Base-by-base conservation (phyloP, 2,797 vertebrate species). In the Siniperca obscura region DNA sequence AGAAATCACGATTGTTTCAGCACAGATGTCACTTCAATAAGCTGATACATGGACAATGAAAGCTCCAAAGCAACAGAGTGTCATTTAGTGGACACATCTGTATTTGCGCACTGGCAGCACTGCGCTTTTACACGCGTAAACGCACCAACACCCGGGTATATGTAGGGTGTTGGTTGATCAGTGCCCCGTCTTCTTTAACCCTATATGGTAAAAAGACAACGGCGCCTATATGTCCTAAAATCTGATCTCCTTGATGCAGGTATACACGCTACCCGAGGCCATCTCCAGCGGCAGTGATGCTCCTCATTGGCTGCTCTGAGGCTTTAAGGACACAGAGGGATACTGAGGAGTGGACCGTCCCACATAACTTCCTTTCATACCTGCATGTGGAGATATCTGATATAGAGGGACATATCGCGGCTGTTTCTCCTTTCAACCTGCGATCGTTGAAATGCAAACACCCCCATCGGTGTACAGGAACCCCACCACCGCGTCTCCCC, bases 361-460 rank as follows among this genome's bases (percentile, higher is more conserved):
- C 87, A 88, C 88, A 84, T 86, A 16, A 65, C 78, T 87, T 82
- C 71, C 77, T 81, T 52, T 85, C 86, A 76, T 80, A 86, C 91
- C 92, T 91, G 93, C 93, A 93, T 91, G 84, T 60, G 84, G n/a
- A 82, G 81, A 89, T 88, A 93, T 93, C 91, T 91, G 92, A 94
- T 91, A 86, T 44, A 88, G 83, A 87, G 81, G 78, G 73, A 85
- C 81, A 72, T 79, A 85, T 86, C 78, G 66, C 65, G 86, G 82
- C 65, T 78, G 57, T 62, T 78, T 74, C 69, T 85, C 64, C 80
- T 90, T 85, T 89, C 80, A 87, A 65, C 82, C 80, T 74, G 61
- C 52, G 68, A 76, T 78, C 52, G 78, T 55, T 88, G 87, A 93
- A 93, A 92, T 89, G 90, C 84, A 94, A 94, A 94, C 86, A 94